Evolutionary conservation across 2,888 invertebrate species (phyloP), one percentile per base, ranked within the genome.

Genomic region (Rotaria sp.): DNA sequence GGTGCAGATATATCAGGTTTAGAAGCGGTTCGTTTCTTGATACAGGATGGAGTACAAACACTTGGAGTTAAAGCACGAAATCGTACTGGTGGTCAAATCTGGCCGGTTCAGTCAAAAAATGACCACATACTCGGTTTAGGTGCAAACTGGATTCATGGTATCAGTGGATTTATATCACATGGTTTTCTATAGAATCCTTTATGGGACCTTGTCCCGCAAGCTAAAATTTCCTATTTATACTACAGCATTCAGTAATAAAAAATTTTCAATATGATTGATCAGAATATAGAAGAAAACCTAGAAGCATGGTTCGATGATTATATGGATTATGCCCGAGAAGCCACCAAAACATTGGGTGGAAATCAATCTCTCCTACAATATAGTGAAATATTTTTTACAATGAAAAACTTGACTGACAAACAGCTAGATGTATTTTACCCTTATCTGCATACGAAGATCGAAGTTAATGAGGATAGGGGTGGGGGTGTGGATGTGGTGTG

Each of bases 1-100:
- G 87, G 87, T 24, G 87, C 87, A 48, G 87, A 87, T 55, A 52
- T 87, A 52, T 85, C 87, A 18, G 87, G 87, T 57, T 67, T 87
- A 35, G 87, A 84, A 57, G 87, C 87, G 13, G 87, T 80, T 50
- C 86, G 85, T 52, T 48, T 87, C 26, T 59, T 87, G 13, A 50
- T 11, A 18, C 24, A 85, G 57, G 74, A 86, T 35, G 87, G 86
- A 7, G 24, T 86, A 21, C 2, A 55, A 30, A 26, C 38, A 24
- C n/a, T 87, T 24, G 52, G 87, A 48, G n/a, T 87, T 13, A 87
- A 87, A 84, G 87, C 85, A 80, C 45, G 87, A 30, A 57, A 85
- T 41, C 67, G 87, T 10, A n/a, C 38, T 11, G 87, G 87, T 26
- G 87, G 87, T 52, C 87, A 87, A 41, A 85, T 87, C 18, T 75